These are phyloP conservation scores for Gari tellinella DNA, from an alignment of 2,888 invertebrate genomes.

Conservation along the genomic window DNA sequence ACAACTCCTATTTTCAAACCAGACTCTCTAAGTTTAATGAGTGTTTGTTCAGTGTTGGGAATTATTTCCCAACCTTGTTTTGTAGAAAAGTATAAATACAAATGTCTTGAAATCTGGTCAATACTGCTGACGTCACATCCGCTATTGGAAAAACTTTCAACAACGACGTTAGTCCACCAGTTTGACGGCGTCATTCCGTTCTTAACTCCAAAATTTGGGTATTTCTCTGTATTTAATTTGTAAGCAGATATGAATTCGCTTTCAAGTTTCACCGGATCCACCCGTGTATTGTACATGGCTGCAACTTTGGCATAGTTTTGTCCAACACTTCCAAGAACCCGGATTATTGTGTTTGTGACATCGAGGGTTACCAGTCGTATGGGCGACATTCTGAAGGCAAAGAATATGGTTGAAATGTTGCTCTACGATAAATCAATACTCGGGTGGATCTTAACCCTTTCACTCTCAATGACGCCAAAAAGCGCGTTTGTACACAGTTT, in stretches of 20 bases:
- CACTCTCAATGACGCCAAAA: no score
- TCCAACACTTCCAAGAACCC: constrained; percentile 89
- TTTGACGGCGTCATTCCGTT: constrained; percentile 89
- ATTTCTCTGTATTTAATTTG: constrained; percentile 87
- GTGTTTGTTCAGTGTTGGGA: constrained; percentile 59
- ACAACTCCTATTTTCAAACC: constrained; percentile 89
- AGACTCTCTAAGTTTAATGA: constrained; percentile 62
- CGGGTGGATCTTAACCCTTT: no score
- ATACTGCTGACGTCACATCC: constrained; percentile 58
- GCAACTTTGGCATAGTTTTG: constrained; percentile 91
- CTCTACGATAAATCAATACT: no score
- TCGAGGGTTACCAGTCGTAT: constrained; percentile 91
- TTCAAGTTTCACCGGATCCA: constrained; percentile 86
- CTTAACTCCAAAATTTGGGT: constrained; percentile 92
- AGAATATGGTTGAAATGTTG: no score
- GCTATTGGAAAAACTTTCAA: constrained; percentile 87
- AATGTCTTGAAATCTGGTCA: constrained; percentile 77
- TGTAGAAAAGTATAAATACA: constrained; percentile 88
- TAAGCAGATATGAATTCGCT: constrained; percentile 89
- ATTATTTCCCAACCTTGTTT: constrained; percentile 90
- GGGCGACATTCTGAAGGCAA: constrained; percentile 44
- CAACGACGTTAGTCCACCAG: constrained; percentile 93
- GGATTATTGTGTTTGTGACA: constrained; percentile 93
- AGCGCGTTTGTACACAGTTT: no score
- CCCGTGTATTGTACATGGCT: constrained; percentile 88